These are phyloP conservation scores for Trachemys scripta DNA, from an alignment of 2,113 vertebrate species.

Conservation along the genomic window DNA sequence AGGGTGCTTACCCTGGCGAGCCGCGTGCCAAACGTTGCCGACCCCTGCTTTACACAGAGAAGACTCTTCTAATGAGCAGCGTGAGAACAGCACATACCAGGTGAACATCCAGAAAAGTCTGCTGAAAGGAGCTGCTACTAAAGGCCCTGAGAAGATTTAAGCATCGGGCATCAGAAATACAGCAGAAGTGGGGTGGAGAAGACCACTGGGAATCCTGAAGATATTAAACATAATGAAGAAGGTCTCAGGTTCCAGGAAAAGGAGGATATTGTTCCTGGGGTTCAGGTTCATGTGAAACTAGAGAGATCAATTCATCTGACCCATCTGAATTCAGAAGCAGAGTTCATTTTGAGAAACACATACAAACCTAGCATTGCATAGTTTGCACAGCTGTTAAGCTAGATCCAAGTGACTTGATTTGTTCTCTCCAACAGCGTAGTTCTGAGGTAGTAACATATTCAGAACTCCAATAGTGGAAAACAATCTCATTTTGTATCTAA, in stretches of 20 bases:
- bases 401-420: constrained; percentile 27
- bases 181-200: constrained; percentile 59
- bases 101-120: constrained; percentile 20
- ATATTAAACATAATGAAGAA: constrained; percentile 55
- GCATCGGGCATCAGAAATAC: constrained; percentile 17
- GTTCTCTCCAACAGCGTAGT: not conserved
- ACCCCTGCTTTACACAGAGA: constrained; percentile 22
- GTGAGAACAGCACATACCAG: constrained; percentile 32
- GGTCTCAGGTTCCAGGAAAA: constrained; percentile 39
- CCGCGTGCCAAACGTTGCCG: no score
- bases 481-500: not conserved
- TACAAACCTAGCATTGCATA: not conserved
- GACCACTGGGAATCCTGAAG: not conserved
- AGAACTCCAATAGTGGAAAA: not conserved
- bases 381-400: not conserved
- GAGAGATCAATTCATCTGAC: constrained; percentile 49
- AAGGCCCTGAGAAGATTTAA: constrained; percentile 24
- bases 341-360: constrained; percentile 30
- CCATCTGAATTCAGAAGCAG: constrained; percentile 41
- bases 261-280: constrained; percentile 52
- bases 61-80: not conserved
- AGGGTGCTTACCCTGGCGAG: no score
- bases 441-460: not conserved
- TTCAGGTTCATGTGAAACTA: constrained; percentile 37
- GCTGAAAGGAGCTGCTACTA: constrained; percentile 27